These are phyloP conservation scores for Drosophila pruinosa DNA, from an alignment of 1,140 invertebrate species.

Conservation along the genomic window DNA sequence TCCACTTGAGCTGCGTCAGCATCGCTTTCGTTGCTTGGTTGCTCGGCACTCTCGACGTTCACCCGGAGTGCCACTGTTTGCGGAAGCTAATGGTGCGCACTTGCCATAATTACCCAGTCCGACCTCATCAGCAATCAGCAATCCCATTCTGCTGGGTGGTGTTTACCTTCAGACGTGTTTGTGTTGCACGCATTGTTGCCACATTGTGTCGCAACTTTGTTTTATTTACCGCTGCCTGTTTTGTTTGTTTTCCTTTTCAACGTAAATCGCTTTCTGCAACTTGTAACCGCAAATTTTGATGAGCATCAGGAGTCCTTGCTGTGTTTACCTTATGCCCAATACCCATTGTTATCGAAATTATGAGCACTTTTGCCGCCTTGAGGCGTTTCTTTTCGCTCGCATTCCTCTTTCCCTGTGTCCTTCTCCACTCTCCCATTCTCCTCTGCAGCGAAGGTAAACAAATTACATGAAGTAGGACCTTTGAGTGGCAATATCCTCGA, in stretches of 20 bases:
- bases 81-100: slow-evolving; percentile 82
- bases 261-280: slow-evolving; percentile 74
- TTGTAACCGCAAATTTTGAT: slow-evolving; percentile 60
- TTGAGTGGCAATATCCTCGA: slow-evolving; percentile 5
- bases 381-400: slow-evolving; percentile 42
- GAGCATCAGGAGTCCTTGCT: neutral
- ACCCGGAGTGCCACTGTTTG: slow-evolving; percentile 56
- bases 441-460: slow-evolving; percentile 40
- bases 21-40: too few species aligned
- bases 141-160: slow-evolving; percentile 28
- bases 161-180: slow-evolving; percentile 41
- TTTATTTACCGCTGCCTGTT: slow-evolving; percentile 50
- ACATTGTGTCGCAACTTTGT: slow-evolving; percentile 52
- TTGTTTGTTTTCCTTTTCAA: slow-evolving; percentile 68
- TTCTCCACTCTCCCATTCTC: neutral
- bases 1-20: slow-evolving; percentile 75
- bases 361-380: slow-evolving; percentile 67
- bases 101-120: slow-evolving; percentile 74
- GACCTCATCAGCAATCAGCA: slow-evolving; percentile 13
- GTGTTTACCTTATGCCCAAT: slow-evolving; percentile 35
- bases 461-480: slow-evolving; percentile 62
- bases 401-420: neutral
- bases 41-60: neutral
- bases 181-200: slow-evolving; percentile 58
- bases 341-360: slow-evolving; percentile 69